Evolutionary conservation across 2,888 invertebrate species (phyloP).

Genomic region (Melieria picta): DNA sequence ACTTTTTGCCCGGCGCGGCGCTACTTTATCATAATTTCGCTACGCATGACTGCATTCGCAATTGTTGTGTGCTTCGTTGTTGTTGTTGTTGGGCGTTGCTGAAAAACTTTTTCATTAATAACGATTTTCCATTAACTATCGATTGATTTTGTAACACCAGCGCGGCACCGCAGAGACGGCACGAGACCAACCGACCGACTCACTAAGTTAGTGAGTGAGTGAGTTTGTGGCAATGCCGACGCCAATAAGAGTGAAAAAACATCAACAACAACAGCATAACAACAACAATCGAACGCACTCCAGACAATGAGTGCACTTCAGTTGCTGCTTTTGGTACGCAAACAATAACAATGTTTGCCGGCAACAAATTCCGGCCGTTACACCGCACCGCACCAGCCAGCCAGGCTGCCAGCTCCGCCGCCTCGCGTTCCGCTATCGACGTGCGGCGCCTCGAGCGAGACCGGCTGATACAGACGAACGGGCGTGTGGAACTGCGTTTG

Average conservation of each 20-base stretch:
- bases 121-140: slow-evolving; percentile 67
- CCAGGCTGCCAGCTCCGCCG: too few species aligned
- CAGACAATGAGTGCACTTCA: slow-evolving; percentile 51
- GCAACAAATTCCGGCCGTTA: not conserved
- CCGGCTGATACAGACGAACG: not conserved
- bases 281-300: slow-evolving; percentile 37
- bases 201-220: not conserved
- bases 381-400: too few species aligned
- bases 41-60: slow-evolving; percentile 58
- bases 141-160: slow-evolving; percentile 62
- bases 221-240: slow-evolving; percentile 9
- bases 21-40: slow-evolving; percentile 61
- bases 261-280: slow-evolving; percentile 29
- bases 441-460: too few species aligned
- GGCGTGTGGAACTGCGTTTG: not conserved
- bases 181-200: slow-evolving; percentile 23
- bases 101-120: slow-evolving; percentile 65
- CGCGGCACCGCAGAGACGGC: slow-evolving; percentile 30
- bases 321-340: slow-evolving; percentile 55
- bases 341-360: slow-evolving; percentile 53
- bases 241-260: too few species aligned
- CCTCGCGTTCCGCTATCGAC: too few species aligned
- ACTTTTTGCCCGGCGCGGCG: not conserved
- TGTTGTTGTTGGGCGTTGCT: slow-evolving; percentile 27
- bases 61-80: slow-evolving; percentile 45